These are phyloP conservation scores for Eira barbara DNA, from an alignment of 2,113 vertebrate genomes.

Conservation along the genomic window DNA sequence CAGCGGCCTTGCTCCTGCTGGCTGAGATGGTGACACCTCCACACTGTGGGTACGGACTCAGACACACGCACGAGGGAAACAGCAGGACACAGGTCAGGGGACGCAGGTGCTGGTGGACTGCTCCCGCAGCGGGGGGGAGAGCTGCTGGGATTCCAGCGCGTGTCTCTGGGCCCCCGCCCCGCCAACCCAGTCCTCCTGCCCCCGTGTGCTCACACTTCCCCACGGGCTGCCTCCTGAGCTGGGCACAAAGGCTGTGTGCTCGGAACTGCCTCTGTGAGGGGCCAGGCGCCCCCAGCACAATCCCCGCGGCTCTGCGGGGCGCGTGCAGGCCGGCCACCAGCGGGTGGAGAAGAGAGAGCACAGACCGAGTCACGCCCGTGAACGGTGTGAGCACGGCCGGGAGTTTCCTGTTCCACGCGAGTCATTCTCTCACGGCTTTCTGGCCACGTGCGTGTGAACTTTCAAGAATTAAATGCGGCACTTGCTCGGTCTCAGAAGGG, in stretches of 20 bases:
- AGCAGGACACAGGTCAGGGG: not conserved
- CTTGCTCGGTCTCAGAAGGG: not conserved
- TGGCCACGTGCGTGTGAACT: not conserved
- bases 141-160: not conserved
- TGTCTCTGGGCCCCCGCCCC: not conserved
- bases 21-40: not conserved
- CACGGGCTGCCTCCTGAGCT: not conserved
- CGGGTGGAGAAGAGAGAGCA: no score
- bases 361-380: accelerated
- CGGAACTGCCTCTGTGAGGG: not conserved
- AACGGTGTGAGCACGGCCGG: accelerated
- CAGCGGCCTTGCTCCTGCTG: not conserved
- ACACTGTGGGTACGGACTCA: accelerated
- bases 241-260: not conserved
- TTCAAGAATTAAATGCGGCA: not conserved
- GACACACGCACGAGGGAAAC: accelerated
- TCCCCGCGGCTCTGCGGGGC: not conserved
- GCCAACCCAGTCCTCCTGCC: not conserved
- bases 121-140: accelerated
- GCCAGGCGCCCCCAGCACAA: not conserved
- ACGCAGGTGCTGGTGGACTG: accelerated
- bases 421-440: not conserved
- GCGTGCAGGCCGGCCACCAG: not conserved
- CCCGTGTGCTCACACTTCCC: not conserved
- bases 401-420: not conserved